Conservation (phyloP, 1,140 invertebrate species). For the Brachionus rotundiformis region DNA sequence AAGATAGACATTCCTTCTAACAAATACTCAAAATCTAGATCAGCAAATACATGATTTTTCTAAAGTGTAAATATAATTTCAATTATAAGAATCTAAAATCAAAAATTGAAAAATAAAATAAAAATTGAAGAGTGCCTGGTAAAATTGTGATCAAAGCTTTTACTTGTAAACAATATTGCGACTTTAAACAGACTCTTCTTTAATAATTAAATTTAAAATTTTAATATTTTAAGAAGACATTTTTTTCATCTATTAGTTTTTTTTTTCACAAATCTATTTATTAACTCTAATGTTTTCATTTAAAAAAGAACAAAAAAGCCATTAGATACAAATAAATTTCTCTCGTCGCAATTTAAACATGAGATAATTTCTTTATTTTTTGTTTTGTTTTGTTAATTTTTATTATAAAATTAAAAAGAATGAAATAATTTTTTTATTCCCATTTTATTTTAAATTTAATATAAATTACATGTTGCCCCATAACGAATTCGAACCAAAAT, state of each 20-base stretch:
- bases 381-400: constrained; percentile 10
- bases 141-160: neutral
- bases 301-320: neutral
- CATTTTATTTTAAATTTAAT: no score
- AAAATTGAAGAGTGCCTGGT: neutral
- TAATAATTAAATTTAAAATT: neutral
- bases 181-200: neutral
- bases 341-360: neutral
- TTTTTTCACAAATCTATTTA: neutral
- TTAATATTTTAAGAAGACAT: neutral
- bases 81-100: neutral
- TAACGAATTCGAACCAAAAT: no score
- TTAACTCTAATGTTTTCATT: neutral
- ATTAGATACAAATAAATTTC: neutral
- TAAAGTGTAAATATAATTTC: no score
- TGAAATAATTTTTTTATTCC: neutral
- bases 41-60: no score
- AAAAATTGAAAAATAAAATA: neutral
- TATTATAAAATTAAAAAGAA: neutral
- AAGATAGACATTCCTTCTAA: constrained; percentile 9
- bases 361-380: constrained; percentile 14
- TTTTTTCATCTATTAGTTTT: neutral
- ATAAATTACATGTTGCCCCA: no score
- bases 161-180: neutral
- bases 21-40: neutral